phyloP scores from a whole-genome alignment of 2,888 invertebrate species.

The Drosophila maculinotata region DNA sequence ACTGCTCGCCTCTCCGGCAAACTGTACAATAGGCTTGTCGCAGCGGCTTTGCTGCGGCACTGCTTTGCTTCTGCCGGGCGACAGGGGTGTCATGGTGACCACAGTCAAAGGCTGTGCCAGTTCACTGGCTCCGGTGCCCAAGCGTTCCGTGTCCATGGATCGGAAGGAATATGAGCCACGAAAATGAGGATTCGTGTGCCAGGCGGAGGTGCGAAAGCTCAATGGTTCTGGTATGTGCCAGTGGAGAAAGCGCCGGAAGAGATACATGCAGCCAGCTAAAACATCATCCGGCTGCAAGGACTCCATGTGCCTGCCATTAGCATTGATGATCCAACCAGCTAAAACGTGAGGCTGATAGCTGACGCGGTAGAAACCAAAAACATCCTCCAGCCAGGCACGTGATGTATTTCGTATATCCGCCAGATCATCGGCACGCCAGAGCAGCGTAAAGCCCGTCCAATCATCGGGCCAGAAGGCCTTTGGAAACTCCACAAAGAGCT shows the following conservation, averaged over 20 bases:
- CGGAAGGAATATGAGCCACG: slow-evolving; percentile 89
- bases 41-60: slow-evolving; percentile 73
- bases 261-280: slow-evolving; percentile 80
- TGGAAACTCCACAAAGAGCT: slow-evolving; percentile 88
- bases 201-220: slow-evolving; percentile 86
- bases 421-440: slow-evolving; percentile 87
- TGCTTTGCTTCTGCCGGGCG: slow-evolving; percentile 44
- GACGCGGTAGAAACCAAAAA: slow-evolving; percentile 89
- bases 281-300: slow-evolving; percentile 86
- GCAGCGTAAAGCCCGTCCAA: slow-evolving; percentile 86
- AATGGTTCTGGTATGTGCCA: slow-evolving; percentile 82
- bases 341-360: slow-evolving; percentile 88
- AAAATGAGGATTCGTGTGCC: slow-evolving; percentile 88
- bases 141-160: slow-evolving; percentile 87
- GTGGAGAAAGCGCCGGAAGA: slow-evolving; percentile 82
- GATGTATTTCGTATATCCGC: slow-evolving; percentile 77
- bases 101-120: slow-evolving; percentile 85
- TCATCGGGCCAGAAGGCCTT: slow-evolving; percentile 87
- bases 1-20: slow-evolving; percentile 90
- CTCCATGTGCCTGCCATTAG: slow-evolving; percentile 88
- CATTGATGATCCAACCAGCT: slow-evolving; percentile 90
- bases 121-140: slow-evolving; percentile 86
- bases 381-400: slow-evolving; percentile 88
- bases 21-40: slow-evolving; percentile 87
- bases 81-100: slow-evolving; percentile 84